Evolutionary conservation across 2,113 vertebrate genomes (phyloP).

Genomic region (Diadophis punctatus): DNA sequence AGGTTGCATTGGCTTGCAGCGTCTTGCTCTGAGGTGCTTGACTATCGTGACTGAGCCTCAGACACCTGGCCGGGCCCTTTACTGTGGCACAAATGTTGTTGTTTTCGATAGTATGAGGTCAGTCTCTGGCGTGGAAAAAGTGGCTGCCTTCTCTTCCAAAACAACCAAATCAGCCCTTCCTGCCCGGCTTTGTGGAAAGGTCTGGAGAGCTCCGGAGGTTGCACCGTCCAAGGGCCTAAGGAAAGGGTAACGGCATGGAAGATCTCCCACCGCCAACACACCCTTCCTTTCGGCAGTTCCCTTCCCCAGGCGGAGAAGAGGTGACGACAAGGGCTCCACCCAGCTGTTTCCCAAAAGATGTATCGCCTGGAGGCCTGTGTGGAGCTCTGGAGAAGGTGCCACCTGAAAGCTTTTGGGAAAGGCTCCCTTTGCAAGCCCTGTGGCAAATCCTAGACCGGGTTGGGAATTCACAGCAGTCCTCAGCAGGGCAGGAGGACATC

Average conservation of each 20-base stretch:
- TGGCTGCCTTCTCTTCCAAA: not conserved
- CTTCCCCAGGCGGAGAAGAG: not conserved
- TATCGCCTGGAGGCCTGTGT: not conserved
- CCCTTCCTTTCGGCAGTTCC: not conserved
- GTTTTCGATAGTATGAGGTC: not conserved
- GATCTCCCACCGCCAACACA: not conserved
- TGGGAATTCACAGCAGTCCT: not conserved
- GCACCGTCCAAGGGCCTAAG: not conserved
- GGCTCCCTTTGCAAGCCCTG: not conserved
- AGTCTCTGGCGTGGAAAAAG: not conserved
- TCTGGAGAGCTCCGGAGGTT: not conserved
- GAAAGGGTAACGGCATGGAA: not conserved
- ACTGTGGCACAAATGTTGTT: not conserved
- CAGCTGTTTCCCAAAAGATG: not conserved
- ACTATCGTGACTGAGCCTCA: rapidly evolving
- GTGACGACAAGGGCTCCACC: not conserved
- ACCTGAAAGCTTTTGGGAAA: not conserved
- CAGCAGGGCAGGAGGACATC: no score
- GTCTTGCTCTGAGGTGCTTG: not conserved
- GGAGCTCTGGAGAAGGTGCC: not conserved
- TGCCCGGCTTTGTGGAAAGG: not conserved
- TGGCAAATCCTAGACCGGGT: no score
- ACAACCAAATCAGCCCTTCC: not conserved
- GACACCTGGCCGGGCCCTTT: not conserved
- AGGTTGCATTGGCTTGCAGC: no score